These are phyloP conservation scores for Sceloporus undulatus DNA, from an alignment of 2,113 vertebrate genomes.

Conservation along the genomic window DNA sequence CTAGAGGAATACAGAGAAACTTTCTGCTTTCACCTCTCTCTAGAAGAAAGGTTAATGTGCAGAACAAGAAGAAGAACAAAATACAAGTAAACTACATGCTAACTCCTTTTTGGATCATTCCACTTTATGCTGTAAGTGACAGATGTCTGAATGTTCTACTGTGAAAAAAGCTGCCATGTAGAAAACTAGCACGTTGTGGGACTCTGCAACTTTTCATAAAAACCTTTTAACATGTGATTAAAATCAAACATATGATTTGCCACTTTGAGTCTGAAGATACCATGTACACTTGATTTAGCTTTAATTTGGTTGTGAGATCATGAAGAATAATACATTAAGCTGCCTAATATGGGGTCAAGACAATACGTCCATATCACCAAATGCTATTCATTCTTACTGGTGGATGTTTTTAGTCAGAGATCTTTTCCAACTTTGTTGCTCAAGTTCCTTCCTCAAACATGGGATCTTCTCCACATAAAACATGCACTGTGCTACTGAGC, in stretches of 20 bases:
- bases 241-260: neutral
- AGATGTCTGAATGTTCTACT: neutral
- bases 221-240: neutral
- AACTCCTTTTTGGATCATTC: neutral
- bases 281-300: neutral
- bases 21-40: neutral
- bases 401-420: neutral
- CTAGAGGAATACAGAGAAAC: neutral
- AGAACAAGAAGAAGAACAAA: neutral
- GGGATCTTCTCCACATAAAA: constrained; percentile 10
- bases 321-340: neutral
- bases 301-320: neutral
- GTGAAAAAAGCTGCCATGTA: neutral
- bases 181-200: neutral
- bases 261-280: neutral
- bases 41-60: neutral
- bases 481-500: constrained; percentile 1
- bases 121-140: neutral
- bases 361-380: neutral
- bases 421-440: neutral
- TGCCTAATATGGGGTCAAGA: neutral
- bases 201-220: neutral
- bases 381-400: neutral
- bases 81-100: neutral
- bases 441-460: neutral